Conservation (phyloP, 2,797 vertebrate genomes). For the Eleutherodactylus coqui region DNA sequence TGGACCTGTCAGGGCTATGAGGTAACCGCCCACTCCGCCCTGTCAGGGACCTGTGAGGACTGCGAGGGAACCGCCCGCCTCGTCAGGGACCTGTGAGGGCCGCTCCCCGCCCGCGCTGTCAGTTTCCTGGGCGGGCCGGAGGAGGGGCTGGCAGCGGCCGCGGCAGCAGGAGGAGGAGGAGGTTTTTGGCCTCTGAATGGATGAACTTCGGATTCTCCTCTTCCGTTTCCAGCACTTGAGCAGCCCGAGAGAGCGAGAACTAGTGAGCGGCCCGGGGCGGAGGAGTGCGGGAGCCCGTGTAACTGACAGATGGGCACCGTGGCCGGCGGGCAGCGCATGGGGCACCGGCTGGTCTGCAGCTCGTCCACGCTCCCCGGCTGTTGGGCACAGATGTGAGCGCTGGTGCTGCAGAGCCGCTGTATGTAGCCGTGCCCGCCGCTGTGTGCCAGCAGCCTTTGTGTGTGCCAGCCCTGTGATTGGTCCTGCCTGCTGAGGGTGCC, state of each 20-base stretch:
- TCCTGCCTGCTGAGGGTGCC: not conserved
- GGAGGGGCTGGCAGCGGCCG: slow-evolving; percentile 40
- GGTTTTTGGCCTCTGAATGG: slow-evolving; percentile 62
- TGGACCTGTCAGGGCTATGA: too few species aligned
- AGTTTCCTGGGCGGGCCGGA: slow-evolving; percentile 58
- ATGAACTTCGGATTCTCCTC: slow-evolving; percentile 62
- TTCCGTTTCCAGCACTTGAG: slow-evolving; percentile 61
- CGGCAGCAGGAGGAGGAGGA: slow-evolving; percentile 41
- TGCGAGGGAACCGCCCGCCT: too few species aligned
- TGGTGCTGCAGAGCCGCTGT: slow-evolving; percentile 23
- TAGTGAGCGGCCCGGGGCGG: not conserved
- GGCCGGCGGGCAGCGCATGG: slow-evolving; percentile 4
- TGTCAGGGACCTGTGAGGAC: too few species aligned
- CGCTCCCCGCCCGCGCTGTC: slow-evolving; percentile 15
- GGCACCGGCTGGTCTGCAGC: slow-evolving; percentile 42
- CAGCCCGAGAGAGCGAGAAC: slow-evolving; percentile 44
- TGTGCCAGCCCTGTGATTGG: slow-evolving; percentile 22
- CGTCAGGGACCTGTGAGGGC: too few species aligned
- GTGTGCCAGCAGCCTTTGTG: slow-evolving; percentile 29
- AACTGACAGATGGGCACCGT: slow-evolving; percentile 35
- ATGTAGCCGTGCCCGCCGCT: slow-evolving; percentile 10
- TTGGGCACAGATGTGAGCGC: slow-evolving; percentile 18
- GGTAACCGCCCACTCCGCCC: too few species aligned
- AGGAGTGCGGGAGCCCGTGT: not conserved
- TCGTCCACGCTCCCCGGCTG: not conserved